phyloP scores from a whole-genome alignment of 2,113 vertebrate species.

The Ivindomyrus marchei region DNA sequence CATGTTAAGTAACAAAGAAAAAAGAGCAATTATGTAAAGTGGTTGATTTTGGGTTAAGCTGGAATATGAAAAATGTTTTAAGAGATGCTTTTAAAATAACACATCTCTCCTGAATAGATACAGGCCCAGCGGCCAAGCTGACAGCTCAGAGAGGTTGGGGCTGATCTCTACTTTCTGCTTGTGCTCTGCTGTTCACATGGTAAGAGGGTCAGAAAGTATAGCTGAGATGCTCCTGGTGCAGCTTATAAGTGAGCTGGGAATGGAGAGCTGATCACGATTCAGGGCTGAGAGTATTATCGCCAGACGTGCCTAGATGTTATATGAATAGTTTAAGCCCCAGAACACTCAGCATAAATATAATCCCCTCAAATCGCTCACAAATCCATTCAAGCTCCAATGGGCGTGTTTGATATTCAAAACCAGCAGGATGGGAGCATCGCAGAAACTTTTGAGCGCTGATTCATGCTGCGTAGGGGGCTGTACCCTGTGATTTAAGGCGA shows the following conservation, averaged over 20 bases:
- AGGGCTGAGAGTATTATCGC: neutral
- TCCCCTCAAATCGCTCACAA: neutral
- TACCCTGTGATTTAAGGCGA: slow-evolving; percentile 60
- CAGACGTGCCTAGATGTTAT: neutral
- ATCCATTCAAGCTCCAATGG: neutral
- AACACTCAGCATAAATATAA: neutral
- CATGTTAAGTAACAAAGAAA: neutral
- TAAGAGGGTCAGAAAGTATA: neutral
- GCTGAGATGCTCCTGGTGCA: neutral
- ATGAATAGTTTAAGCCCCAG: neutral
- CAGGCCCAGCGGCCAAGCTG: neutral
- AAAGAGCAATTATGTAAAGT: neutral
- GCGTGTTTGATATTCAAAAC: neutral
- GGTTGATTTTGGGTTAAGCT: neutral
- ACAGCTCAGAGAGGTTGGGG: neutral
- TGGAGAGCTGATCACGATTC: neutral
- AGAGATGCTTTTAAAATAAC: neutral
- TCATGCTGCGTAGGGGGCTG: neutral
- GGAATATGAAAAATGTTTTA: neutral
- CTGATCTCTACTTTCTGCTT: neutral
- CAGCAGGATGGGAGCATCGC: neutral
- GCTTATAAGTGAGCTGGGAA: neutral
- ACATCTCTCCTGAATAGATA: neutral
- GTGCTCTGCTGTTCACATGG: neutral
- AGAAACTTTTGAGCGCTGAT: neutral